Evolutionary conservation across 2,113 vertebrate species (phyloP).

Genomic region (Pipa parva): DNA sequence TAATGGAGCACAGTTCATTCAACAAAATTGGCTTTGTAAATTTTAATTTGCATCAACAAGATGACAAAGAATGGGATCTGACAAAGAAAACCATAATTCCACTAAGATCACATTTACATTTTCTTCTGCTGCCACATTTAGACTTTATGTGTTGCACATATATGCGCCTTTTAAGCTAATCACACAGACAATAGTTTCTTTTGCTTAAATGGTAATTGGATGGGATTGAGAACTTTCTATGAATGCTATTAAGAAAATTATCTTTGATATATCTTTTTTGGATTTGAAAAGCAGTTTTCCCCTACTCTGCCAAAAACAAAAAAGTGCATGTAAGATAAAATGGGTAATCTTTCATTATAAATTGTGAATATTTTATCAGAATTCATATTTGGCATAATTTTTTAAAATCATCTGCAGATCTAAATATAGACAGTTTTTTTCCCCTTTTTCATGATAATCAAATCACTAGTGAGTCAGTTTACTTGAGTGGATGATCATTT

Average conservation of each 20-base stretch:
- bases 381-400: too few relatives aligned
- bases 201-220: conserved; percentile 24
- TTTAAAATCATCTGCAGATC: too few relatives aligned
- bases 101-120: conserved; percentile 31
- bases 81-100: conserved; percentile 30
- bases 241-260: conserved; percentile 30
- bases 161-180: conserved; percentile 37
- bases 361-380: too few relatives aligned
- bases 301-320: not conserved
- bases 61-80: conserved; percentile 33
- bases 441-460: too few relatives aligned
- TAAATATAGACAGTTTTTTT: too few relatives aligned
- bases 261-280: conserved; percentile 22
- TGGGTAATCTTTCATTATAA: not conserved
- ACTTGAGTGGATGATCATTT: too few relatives aligned
- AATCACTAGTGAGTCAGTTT: too few relatives aligned
- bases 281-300: conserved; percentile 17
- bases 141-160: conserved; percentile 21
- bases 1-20: conserved; percentile 2
- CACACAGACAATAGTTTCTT: conserved; percentile 34
- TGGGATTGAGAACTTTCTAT: conserved; percentile 17
- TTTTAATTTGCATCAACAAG: conserved; percentile 35
- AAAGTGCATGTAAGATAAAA: not conserved
- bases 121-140: conserved; percentile 35
- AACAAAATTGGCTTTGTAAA: conserved; percentile 28